These are phyloP conservation scores for Coturnix japonica DNA, from an alignment of 2,113 vertebrate genomes.

Conservation along the genomic window DNA sequence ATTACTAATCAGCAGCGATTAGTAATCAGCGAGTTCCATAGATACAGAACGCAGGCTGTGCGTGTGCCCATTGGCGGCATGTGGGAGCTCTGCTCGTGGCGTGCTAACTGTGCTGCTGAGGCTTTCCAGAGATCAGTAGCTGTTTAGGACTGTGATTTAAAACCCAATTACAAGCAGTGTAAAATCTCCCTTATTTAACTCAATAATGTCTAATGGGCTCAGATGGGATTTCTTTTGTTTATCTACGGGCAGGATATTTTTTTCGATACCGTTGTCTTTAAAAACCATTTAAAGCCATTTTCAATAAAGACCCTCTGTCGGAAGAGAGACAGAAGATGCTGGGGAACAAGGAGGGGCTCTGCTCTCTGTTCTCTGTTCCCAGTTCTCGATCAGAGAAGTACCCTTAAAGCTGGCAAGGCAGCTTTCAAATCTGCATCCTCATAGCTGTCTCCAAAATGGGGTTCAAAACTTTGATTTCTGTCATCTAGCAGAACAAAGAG, in stretches of 20 bases:
- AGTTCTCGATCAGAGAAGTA: background rate
- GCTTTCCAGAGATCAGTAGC: conserved; percentile 45
- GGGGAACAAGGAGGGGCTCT: background rate
- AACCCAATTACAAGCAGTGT: conserved; percentile 5
- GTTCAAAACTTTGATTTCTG: background rate
- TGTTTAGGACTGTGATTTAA: conserved; percentile 34
- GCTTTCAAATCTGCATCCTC: background rate
- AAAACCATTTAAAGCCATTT: conserved; percentile 16
- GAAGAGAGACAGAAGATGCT: background rate
- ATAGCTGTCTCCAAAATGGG: background rate
- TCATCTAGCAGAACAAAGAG: background rate
- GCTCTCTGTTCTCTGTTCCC: background rate
- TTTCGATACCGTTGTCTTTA: background rate
- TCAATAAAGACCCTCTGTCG: background rate
- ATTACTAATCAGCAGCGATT: conserved; percentile 41
- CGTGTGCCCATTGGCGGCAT: background rate
- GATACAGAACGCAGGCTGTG: background rate
- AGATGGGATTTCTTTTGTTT: conserved; percentile 36
- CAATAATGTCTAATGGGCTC: background rate
- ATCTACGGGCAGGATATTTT: background rate
- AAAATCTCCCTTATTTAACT: conserved; percentile 41
- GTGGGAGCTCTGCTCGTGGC: background rate
- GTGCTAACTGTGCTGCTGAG: background rate
- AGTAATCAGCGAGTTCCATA: conserved; percentile 47
- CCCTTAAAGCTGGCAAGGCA: background rate